Evolutionary conservation across 2,797 vertebrate genomes (phyloP), one percentile per base, ranked within the genome.

Genomic region (Botia kubotai): DNA sequence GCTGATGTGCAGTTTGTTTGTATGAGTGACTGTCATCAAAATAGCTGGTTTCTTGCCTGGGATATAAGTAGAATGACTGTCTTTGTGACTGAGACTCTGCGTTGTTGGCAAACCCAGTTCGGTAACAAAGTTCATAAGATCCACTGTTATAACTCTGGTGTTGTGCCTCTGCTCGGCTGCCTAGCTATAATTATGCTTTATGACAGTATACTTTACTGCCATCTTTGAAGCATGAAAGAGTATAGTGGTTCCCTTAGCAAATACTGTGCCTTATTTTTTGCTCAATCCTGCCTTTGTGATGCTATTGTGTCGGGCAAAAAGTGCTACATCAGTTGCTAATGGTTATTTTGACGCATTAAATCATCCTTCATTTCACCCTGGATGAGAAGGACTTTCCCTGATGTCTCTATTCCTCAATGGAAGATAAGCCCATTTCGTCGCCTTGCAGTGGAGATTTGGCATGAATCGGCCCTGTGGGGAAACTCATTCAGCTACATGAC

Each of bases 1-100:
- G 91, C 90, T 92, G 84, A 87, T 89, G 88, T 92, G 89, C 86
- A 89, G 89, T 91, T 90, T 90, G 85, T 87, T 77, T 90, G 83
- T 86, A 70, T 46, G 84, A 86, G 84, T 80, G 86, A 83, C 82
- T 82, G 58, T 83, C 83, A 87, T 87, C 78, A 88, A 89, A 94
- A 92, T 90, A 92, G 89, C 89, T 82, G 55, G 84, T 87, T 88
- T 86, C 75, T 79, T 86, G 84, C 82, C 86, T 87, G 91, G 88
- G 91, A 93, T 91, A 86, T 86, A 84, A 91, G 85, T 83, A 76
- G 82, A 84, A 63, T 75, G 21, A 26, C 75, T 81, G 74, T 46
- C 46, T 53, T 48, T 53, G 29, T 75, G 21, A 69, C 70, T 72
- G 29, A 33, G 68, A 13, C 23, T 71, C 19, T 36, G 7, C 17